These are phyloP conservation scores for Callyntrura guangdongensis DNA, from an alignment of 2,888 invertebrate genomes.

Conservation along the genomic window DNA sequence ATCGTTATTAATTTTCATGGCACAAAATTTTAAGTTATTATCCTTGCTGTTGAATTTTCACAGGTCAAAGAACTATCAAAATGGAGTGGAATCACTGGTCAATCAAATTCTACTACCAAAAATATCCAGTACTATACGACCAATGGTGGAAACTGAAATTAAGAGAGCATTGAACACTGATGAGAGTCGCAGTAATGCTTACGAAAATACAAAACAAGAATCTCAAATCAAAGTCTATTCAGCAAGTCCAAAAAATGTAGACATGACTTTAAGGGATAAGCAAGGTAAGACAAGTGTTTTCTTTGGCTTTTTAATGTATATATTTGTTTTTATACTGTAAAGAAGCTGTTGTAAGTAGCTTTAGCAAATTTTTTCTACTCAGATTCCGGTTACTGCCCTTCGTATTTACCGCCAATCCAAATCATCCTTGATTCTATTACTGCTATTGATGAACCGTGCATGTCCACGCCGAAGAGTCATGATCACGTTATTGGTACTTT, in stretches of 20 bases:
- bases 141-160: constrained; percentile 23
- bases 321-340: too few relatives aligned
- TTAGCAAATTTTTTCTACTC: too few relatives aligned
- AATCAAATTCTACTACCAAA: constrained; percentile 40
- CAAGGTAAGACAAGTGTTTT: not conserved
- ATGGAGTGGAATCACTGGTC: constrained; percentile 9
- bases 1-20: too few relatives aligned
- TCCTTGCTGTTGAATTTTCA: not conserved
- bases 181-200: not conserved
- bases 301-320: too few relatives aligned
- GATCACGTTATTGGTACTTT: too few relatives aligned
- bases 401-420: too few relatives aligned
- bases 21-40: too few relatives aligned
- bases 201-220: not conserved
- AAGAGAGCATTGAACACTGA: not conserved
- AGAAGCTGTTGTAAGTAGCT: too few relatives aligned
- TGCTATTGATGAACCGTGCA: too few relatives aligned
- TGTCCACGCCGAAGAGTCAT: too few relatives aligned
- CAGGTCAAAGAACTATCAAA: constrained; percentile 10
- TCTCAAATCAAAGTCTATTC: not conserved
- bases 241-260: not conserved
- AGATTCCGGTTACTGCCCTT: too few relatives aligned
- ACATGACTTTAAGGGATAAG: not conserved
- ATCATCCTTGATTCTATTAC: too few relatives aligned
- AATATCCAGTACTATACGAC: not conserved